Evolutionary conservation across 2,888 invertebrate species (phyloP).

Genomic region (Rotaria sp.): DNA sequence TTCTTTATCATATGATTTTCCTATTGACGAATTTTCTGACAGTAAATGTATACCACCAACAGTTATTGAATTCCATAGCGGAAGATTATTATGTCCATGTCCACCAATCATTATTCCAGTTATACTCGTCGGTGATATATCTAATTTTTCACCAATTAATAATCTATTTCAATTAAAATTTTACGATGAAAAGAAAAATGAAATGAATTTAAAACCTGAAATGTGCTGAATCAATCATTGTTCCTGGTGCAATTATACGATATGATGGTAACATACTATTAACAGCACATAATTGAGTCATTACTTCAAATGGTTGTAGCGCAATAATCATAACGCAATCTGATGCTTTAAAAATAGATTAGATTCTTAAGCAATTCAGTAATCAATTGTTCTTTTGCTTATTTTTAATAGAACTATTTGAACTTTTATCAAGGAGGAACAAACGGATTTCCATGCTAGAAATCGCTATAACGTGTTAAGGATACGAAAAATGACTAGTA

Average conservation of each 20-base stretch:
- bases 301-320: background rate
- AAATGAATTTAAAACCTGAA: background rate
- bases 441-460: too few species aligned
- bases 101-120: background rate
- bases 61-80: background rate
- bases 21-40: background rate
- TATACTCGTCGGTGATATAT: background rate
- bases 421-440: too few species aligned
- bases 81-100: background rate
- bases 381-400: too few species aligned
- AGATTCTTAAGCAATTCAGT: too few species aligned
- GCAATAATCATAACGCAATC: background rate
- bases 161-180: background rate
- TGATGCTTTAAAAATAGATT: background rate
- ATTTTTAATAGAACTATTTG: too few species aligned
- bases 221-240: slow-evolving; percentile 8
- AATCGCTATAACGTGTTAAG: too few species aligned
- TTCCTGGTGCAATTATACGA: background rate
- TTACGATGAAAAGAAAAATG: background rate
- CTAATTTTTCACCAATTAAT: background rate
- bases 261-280: background rate
- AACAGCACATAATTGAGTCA: background rate
- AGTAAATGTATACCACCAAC: slow-evolving; percentile 5
- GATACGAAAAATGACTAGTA: too few species aligned
- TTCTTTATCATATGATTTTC: background rate